Evolutionary conservation across 1,140 invertebrate genomes (phyloP).

Genomic region (Bombus pascuorum): DNA sequence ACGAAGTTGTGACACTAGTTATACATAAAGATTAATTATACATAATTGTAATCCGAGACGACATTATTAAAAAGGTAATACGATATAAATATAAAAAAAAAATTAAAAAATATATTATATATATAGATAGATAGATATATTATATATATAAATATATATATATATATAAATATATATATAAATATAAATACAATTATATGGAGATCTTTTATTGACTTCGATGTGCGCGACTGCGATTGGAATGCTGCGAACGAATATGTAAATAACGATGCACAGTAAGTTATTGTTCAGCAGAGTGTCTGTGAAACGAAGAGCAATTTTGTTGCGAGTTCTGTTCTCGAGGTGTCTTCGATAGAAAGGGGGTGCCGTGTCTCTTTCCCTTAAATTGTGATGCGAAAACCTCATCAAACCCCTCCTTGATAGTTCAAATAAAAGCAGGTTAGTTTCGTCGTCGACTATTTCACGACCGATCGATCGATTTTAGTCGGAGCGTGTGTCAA

Average conservation of each 20-base stretch:
- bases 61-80: conserved; percentile 73
- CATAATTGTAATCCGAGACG: conserved; percentile 71
- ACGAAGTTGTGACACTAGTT: conserved; percentile 52
- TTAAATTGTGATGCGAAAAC: background rate
- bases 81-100: conserved; percentile 75
- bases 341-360: conserved; percentile 10
- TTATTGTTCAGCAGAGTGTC: conserved; percentile 66
- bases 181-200: conserved; percentile 73
- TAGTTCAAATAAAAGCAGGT: background rate
- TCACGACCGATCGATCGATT: background rate
- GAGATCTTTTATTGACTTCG: conserved; percentile 66
- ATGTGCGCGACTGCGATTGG: conserved; percentile 56
- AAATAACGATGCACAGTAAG: conserved; percentile 71
- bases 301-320: conserved; percentile 55
- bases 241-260: conserved; percentile 61
- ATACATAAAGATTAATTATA: conserved; percentile 59
- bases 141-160: conserved; percentile 66
- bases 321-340: conserved; percentile 8
- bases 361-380: conserved; percentile 1
- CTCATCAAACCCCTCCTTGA: background rate
- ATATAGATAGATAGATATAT: conserved; percentile 68
- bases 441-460: background rate
- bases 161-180: conserved; percentile 67
- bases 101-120: conserved; percentile 73
- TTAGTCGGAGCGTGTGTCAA: background rate